Percentiles rank a stretch among this genome's conserved stretches.
Evolutionary conservation across 1,140 invertebrate species (phyloP).

Genomic region (Drosophila ananassae): DNA sequence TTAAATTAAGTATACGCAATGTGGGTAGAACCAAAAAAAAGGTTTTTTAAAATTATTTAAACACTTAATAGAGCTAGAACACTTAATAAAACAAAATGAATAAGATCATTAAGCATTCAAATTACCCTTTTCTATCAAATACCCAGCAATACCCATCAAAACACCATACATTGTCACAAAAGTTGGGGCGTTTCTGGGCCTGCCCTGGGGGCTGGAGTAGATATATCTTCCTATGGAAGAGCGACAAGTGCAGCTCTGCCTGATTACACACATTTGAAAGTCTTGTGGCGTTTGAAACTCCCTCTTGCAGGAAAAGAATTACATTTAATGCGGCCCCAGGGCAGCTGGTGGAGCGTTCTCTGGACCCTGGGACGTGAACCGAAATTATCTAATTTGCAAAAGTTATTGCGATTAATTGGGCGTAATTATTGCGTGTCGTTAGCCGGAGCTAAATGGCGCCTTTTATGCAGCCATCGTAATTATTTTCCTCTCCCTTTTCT

Average conservation of each 20-base stretch:
- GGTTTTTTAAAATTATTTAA: too few relatives aligned
- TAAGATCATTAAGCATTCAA: too few relatives aligned
- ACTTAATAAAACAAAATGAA: too few relatives aligned
- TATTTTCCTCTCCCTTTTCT: slow-evolving; percentile 55
- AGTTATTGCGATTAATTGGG: slow-evolving; percentile 82
- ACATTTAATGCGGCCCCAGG: slow-evolving; percentile 49
- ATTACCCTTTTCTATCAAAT: neutral
- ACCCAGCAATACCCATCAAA: slow-evolving; percentile 21
- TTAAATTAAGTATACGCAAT: too few relatives aligned
- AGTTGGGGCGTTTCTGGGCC: slow-evolving; percentile 38
- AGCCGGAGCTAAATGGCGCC: slow-evolving; percentile 69
- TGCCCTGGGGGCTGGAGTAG: slow-evolving; percentile 14
- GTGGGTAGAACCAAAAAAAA: too few relatives aligned
- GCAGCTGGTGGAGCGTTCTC: slow-evolving; percentile 15
- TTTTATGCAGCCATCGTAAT: slow-evolving; percentile 79
- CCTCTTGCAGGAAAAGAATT: slow-evolving; percentile 48
- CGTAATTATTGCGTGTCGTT: slow-evolving; percentile 81
- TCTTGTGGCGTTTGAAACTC: slow-evolving; percentile 35
- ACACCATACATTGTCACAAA: slow-evolving; percentile 36
- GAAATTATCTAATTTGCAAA: slow-evolving; percentile 82
- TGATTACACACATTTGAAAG: slow-evolving; percentile 65
- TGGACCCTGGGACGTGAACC: slow-evolving; percentile 39
- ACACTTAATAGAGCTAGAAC: too few relatives aligned
- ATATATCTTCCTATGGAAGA: neutral
- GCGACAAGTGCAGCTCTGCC: slow-evolving; percentile 44